phyloP scores from a whole-genome alignment of 2,797 vertebrate species.

The Halcyon leucocephala region DNA sequence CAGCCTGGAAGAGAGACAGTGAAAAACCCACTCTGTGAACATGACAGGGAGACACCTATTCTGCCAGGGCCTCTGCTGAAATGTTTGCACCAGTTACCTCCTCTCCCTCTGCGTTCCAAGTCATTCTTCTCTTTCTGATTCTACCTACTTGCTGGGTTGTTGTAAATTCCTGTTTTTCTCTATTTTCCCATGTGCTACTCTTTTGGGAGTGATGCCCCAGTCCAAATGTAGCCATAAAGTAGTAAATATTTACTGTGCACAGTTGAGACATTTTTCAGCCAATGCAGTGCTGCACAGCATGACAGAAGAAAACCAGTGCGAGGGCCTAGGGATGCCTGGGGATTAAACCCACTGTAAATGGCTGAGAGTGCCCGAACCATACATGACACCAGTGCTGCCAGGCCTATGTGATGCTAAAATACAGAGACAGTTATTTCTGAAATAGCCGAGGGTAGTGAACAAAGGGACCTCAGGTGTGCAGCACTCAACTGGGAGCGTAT shows the following conservation, averaged over 20 bases:
- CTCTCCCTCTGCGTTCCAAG: neutral
- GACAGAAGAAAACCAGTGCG: neutral
- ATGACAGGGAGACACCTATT: rapidly evolving
- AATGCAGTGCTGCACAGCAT: neutral
- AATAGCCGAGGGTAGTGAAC: neutral
- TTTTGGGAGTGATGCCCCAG: neutral
- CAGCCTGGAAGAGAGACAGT: rapidly evolving
- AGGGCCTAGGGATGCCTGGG: neutral
- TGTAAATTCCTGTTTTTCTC: rapidly evolving
- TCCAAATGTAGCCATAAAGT: neutral
- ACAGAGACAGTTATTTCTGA: neutral
- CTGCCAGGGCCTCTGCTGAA: neutral
- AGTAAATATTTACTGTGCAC: neutral
- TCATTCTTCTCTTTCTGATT: neutral
- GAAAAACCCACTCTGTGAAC: neutral
- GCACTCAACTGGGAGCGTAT: neutral
- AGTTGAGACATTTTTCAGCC: neutral
- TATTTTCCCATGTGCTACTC: neutral
- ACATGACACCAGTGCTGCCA: no score
- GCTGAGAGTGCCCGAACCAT: neutral
- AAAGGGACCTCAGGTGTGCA: neutral
- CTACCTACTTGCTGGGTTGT: neutral
- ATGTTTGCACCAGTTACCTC: neutral
- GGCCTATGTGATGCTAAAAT: neutral
- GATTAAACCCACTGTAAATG: neutral